Conservation (phyloP, 2,888 invertebrate species). For the Oscheius sp. region DNA sequence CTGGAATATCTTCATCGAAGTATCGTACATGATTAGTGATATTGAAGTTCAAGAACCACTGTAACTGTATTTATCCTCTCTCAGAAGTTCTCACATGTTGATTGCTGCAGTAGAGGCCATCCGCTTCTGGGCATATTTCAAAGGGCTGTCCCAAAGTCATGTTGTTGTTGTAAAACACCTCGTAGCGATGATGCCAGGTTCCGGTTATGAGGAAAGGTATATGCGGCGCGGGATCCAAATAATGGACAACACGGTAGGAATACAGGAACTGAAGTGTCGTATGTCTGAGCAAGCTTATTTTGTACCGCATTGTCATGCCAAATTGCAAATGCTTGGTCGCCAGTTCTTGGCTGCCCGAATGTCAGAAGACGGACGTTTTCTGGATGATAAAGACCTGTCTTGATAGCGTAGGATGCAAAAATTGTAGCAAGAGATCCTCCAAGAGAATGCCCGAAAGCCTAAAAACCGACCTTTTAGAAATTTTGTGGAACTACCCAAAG, state of each 20-base stretch:
- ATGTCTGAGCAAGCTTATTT: too few species aligned
- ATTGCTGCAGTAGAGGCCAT: conserved; percentile 35
- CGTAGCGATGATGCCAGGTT: conserved; percentile 32
- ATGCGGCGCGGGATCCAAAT: conserved; percentile 24
- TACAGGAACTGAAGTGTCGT: conserved; percentile 33
- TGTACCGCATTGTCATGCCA: conserved; percentile 41
- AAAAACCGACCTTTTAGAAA: not conserved
- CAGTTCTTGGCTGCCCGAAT: conserved; percentile 60
- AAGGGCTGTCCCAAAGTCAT: conserved; percentile 29
- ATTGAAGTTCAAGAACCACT: too few species aligned
- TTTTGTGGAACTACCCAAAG: conserved; percentile 37
- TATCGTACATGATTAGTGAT: conserved; percentile 30
- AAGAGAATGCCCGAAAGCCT: conserved; percentile 47
- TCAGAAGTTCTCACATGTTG: too few species aligned
- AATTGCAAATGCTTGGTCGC: conserved; percentile 49
- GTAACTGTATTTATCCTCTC: too few species aligned
- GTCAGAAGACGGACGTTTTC: conserved; percentile 53
- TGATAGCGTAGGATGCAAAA: conserved; percentile 47
- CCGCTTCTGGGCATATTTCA: conserved; percentile 30
- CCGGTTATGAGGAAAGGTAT: conserved; percentile 28
- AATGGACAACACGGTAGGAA: conserved; percentile 28
- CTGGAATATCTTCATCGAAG: conserved; percentile 10
- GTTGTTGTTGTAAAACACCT: conserved; percentile 37
- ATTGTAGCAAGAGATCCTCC: conserved; percentile 58
- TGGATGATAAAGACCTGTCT: conserved; percentile 38